Percentiles rank a stretch among this genome's conserved stretches.
Conservation (phyloP, 1,140 invertebrate genomes). For the Scaptomyza montana region DNA sequence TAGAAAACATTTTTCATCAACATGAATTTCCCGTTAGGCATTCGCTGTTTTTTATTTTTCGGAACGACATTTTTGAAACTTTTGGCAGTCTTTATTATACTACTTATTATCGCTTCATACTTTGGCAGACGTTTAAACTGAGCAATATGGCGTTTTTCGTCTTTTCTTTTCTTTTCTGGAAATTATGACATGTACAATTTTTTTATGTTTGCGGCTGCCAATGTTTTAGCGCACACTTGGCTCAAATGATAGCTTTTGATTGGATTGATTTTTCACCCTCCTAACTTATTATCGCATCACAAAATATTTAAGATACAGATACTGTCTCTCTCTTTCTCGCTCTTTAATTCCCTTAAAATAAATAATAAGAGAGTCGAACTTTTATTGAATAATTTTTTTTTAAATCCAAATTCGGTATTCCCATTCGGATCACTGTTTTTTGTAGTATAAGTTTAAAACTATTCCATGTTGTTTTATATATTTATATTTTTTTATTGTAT, state of each 20-base stretch:
- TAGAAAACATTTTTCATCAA: slow-evolving; percentile 81
- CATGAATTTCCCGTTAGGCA: slow-evolving; percentile 75
- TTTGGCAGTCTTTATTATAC: slow-evolving; percentile 80
- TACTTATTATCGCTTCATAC: slow-evolving; percentile 79
- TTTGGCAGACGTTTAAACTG: slow-evolving; percentile 53
- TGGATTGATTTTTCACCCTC: slow-evolving; percentile 44
- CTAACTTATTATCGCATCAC: slow-evolving; percentile 33
- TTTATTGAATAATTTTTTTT: no score
- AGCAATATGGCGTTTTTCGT: slow-evolving; percentile 43
- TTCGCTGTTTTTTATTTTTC: slow-evolving; percentile 65
- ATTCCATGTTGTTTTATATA: no score
- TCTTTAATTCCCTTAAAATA: no score
- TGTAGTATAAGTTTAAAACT: no score
- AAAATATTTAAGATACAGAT: not conserved
- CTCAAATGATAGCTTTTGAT: slow-evolving; percentile 45
- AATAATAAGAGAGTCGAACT: no score
- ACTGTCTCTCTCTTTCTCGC: no score
- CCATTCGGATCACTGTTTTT: no score
- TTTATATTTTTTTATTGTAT: no score
- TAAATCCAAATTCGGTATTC: no score
- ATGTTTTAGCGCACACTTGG: slow-evolving; percentile 35
- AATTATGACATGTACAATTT: slow-evolving; percentile 13
- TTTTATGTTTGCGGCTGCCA: slow-evolving; percentile 25
- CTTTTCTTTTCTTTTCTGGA: slow-evolving; percentile 10
- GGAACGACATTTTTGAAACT: slow-evolving; percentile 66